phyloP scores from a whole-genome alignment of 2,113 vertebrate species.

The Calypte anna region DNA sequence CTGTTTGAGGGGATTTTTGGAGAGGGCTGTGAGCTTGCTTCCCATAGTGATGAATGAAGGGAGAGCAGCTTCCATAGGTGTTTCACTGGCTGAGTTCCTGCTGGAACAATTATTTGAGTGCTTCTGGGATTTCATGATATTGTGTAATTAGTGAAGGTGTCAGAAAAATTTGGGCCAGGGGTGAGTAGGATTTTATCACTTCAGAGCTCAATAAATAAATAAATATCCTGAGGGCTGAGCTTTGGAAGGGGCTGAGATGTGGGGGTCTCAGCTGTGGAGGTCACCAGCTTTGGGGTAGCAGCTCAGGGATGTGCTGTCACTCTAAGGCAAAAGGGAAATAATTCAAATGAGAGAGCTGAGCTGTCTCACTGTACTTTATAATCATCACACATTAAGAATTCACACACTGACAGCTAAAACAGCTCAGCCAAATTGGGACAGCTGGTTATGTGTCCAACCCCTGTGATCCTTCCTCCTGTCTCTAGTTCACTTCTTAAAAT shows the following conservation, averaged over 20 bases:
- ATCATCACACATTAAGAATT: constrained; percentile 53
- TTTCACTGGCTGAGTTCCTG: constrained; percentile 38
- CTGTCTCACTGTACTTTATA: neutral
- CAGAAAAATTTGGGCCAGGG: constrained; percentile 30
- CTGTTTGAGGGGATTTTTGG: constrained; percentile 44
- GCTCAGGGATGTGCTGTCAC: neutral
- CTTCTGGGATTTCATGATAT: constrained; percentile 49
- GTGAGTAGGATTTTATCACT: constrained; percentile 30
- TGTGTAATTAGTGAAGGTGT: constrained; percentile 48
- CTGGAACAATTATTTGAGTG: constrained; percentile 41
- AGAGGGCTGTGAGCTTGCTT: constrained; percentile 19
- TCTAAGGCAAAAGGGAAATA: neutral
- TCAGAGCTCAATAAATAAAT: neutral
- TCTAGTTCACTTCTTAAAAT: constrained; percentile 61
- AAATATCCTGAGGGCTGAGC: neutral
- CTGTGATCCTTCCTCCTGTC: constrained; percentile 63
- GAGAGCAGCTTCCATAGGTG: constrained; percentile 55
- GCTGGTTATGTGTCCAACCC: constrained; percentile 63
- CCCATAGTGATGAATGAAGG: neutral
- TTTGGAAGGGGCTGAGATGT: neutral
- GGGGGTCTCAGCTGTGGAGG: neutral
- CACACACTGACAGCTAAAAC: constrained; percentile 63
- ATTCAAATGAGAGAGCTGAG: neutral
- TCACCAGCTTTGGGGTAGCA: neutral
- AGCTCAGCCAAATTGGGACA: constrained; percentile 60